phyloP scores from a whole-genome alignment of 2,113 vertebrate species.

The Vireo altiloquus region DNA sequence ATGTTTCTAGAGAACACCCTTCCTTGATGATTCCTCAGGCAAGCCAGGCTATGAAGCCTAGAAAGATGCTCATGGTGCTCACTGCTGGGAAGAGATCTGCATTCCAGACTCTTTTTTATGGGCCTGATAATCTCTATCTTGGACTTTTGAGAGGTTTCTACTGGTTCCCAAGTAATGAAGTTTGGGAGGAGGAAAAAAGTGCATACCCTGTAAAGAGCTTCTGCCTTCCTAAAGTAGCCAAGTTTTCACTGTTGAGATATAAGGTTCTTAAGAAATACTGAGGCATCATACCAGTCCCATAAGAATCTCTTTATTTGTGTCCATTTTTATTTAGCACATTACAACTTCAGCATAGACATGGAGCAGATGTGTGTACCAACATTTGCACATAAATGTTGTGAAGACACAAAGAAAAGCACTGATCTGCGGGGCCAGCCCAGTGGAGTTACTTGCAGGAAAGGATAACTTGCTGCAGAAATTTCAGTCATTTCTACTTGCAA shows the following conservation, averaged over 20 bases:
- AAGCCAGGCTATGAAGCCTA: neutral
- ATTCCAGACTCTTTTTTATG: too few relatives aligned
- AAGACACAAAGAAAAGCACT: neutral
- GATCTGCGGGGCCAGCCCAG: neutral
- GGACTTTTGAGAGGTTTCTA: neutral
- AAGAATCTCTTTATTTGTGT: constrained; percentile 64
- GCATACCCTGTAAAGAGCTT: neutral
- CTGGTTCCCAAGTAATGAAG: neutral
- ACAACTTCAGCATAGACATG: constrained; percentile 29
- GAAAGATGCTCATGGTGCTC: rapidly evolving
- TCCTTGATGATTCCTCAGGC: neutral
- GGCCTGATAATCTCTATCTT: neutral
- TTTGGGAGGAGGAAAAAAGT: rapidly evolving
- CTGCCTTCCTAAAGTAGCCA: neutral
- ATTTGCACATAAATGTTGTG: neutral
- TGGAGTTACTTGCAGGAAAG: neutral
- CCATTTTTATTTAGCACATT: constrained; percentile 11
- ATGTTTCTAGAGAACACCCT: rapidly evolving
- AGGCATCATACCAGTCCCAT: neutral
- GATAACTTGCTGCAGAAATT: neutral
- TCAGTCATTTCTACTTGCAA: neutral
- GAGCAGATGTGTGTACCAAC: neutral
- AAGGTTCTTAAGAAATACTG: neutral
- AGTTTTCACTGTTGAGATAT: neutral
- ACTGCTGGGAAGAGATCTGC: neutral